phyloP scores from a whole-genome alignment of 2,113 vertebrate genomes.

The Pelvicachromis taeniatus region DNA sequence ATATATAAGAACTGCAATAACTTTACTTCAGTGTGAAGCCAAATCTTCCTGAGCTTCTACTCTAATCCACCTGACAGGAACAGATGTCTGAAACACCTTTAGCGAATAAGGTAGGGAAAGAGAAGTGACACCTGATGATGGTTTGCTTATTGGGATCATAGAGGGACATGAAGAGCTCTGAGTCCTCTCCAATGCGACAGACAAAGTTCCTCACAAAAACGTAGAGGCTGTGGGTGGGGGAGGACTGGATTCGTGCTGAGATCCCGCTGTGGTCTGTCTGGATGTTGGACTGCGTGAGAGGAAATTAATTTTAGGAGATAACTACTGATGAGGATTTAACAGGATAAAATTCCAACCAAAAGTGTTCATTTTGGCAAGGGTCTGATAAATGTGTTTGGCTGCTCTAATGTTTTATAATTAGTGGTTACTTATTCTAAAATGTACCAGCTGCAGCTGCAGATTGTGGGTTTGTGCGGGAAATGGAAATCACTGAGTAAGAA shows the following conservation, averaged over 20 bases:
- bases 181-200: constrained; percentile 94
- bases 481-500: neutral
- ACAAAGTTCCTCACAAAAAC: constrained; percentile 98
- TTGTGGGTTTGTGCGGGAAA: neutral
- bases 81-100: neutral
- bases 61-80: neutral
- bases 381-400: neutral
- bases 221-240: constrained; percentile 94
- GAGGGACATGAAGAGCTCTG: constrained; percentile 96
- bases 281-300: constrained; percentile 78
- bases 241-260: constrained; percentile 85
- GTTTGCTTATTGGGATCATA: constrained; percentile 86
- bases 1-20: neutral
- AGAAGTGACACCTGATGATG: constrained; percentile 83
- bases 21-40: neutral
- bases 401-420: neutral
- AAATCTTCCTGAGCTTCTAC: neutral
- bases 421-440: neutral
- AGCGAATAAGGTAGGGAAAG: fast-evolving
- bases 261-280: constrained; percentile 85
- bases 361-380: neutral
- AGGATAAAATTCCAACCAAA: neutral
- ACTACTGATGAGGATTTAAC: neutral
- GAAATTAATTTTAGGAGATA: neutral
- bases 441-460: neutral